Percentiles rank a stretch among this genome's conserved stretches.
These are phyloP conservation scores for Nemurella pictetii DNA, from an alignment of 2,888 invertebrate genomes.

Conservation along the genomic window DNA sequence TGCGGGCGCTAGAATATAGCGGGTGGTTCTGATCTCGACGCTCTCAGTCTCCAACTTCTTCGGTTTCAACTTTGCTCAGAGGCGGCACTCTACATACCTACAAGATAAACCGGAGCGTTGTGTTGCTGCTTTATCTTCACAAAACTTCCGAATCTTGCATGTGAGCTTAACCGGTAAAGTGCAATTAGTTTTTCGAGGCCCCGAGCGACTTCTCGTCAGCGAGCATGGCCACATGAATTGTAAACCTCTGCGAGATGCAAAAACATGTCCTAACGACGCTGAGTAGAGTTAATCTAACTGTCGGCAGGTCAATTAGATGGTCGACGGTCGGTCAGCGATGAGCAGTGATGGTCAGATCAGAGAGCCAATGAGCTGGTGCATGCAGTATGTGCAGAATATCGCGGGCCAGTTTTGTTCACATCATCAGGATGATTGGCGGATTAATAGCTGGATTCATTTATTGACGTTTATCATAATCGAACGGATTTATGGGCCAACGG, in stretches of 20 bases:
- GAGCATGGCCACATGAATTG: background rate
- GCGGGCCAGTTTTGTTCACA: background rate
- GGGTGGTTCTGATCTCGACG: background rate
- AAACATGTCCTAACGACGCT: conserved; percentile 14
- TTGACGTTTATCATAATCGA: background rate
- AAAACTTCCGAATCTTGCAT: background rate
- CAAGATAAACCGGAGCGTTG: no score
- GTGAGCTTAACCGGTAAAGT: background rate
- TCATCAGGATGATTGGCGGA: background rate
- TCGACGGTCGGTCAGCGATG: background rate
- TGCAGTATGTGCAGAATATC: background rate
- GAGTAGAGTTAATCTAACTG: background rate
- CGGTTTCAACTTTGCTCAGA: background rate
- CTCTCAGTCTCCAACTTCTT: background rate
- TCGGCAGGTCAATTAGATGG: conserved; percentile 7
- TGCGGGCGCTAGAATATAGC: background rate
- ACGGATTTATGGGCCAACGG: background rate
- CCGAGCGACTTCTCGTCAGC: background rate
- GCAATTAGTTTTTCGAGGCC: background rate
- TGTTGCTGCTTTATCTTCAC: no score
- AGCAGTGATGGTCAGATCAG: background rate
- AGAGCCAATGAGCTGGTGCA: background rate
- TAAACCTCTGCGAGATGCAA: background rate
- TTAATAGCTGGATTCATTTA: background rate
- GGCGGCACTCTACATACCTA: no score